Evolutionary conservation across 2,797 vertebrate genomes (phyloP).

Genomic region (Arnoldichthys spilopterus): DNA sequence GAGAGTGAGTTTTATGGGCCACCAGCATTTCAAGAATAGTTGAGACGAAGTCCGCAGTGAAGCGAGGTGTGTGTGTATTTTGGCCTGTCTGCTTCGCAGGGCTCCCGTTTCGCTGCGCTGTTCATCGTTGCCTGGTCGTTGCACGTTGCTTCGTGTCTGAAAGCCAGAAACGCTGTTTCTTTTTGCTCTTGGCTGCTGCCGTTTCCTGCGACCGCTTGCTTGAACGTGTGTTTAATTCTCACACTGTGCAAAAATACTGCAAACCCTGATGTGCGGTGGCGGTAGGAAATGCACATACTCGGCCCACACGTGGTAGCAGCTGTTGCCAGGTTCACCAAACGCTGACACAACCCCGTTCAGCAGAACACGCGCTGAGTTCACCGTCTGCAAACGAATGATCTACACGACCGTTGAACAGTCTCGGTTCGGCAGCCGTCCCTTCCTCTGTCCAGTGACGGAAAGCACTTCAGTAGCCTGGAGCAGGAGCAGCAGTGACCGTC

Average conservation of each 20-base stretch:
- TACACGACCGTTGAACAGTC: no score
- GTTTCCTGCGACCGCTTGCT: conserved; percentile 35
- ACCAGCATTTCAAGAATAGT: no score
- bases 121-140: conserved; percentile 31
- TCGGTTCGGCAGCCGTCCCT: no score
- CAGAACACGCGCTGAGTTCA: no score
- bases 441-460: no score
- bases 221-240: background rate
- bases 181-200: conserved; percentile 58
- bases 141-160: conserved; percentile 58
- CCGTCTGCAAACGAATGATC: no score
- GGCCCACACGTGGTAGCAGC: background rate
- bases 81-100: conserved; percentile 37
- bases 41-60: background rate
- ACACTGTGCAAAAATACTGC: background rate
- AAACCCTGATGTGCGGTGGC: background rate
- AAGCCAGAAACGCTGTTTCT: background rate
- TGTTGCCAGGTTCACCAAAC: background rate
- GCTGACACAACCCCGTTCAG: no score
- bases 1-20: no score
- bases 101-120: conserved; percentile 48
- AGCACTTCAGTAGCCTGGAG: no score
- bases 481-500: no score
- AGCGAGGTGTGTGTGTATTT: background rate
- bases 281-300: background rate